These are phyloP conservation scores for Amblyopsis rosae DNA, from an alignment of 2,113 vertebrate genomes.

Conservation along the genomic window DNA sequence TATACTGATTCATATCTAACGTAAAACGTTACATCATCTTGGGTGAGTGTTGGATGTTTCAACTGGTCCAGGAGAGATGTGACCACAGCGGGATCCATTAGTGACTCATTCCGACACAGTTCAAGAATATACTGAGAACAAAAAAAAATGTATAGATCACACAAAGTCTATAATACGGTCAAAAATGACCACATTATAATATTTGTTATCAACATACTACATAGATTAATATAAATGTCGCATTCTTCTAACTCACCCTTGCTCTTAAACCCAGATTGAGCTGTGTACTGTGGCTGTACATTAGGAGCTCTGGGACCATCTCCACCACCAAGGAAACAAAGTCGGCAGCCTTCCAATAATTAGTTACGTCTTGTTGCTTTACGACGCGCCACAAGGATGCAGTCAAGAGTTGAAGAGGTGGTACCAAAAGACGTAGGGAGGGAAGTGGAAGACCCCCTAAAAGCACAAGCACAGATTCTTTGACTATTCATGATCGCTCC, in stretches of 20 bases:
- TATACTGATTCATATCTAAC: background rate
- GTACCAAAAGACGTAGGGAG: conserved; percentile 61
- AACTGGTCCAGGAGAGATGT: conserved; percentile 58
- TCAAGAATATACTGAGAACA: conserved; percentile 67
- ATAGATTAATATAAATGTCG: background rate
- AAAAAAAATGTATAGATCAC: background rate
- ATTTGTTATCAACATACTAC: background rate
- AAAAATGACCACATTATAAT: background rate
- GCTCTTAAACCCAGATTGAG: conserved; percentile 77
- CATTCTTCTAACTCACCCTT: conserved; percentile 63
- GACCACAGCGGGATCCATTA: conserved; percentile 41
- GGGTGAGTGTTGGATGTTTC: background rate
- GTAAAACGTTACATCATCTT: conserved; percentile 20
- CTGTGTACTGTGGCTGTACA: conserved; percentile 71
- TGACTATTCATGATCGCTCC: too few relatives aligned
- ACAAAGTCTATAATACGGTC: background rate
- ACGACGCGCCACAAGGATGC: conserved; percentile 74
- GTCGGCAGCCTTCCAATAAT: conserved; percentile 73
- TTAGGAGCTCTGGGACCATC: conserved; percentile 73
- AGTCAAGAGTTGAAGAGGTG: conserved; percentile 68
- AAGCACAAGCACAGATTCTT: too few relatives aligned
- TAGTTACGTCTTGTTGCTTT: conserved; percentile 45
- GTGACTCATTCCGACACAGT: conserved; percentile 51
- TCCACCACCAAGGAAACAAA: conserved; percentile 67
- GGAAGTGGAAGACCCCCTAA: conserved; percentile 36